Evolutionary conservation across 1,140 invertebrate species (phyloP), one percentile per base, ranked within the genome.

Genomic region (Cherax destructor): DNA sequence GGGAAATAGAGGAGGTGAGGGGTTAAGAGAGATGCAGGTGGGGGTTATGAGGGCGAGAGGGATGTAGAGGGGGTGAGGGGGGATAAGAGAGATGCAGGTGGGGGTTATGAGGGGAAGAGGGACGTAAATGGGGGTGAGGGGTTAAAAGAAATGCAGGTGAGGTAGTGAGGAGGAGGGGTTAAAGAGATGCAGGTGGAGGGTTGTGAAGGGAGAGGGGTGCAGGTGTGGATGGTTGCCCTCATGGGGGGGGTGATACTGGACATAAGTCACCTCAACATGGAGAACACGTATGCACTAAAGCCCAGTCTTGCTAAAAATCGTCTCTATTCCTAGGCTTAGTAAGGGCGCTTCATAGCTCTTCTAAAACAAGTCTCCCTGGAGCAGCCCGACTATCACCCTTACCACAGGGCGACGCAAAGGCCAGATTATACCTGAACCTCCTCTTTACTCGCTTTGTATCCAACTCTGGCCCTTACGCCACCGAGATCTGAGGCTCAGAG

Each of bases 381-480:
- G 65, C 18, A 3, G 7, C 7, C 6, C 69, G 11, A 74, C n/a
- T 74, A 74, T 24, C 69, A 21, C 24, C 69, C n/a, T 74, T 74
- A 74, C 18, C 3, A 30, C 69, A 3, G 2, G 69, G 69, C 7
- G 18, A 74, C 18, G 7, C 24, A 74, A 74, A 30, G 69, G 24
- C 69, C 24, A 10, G 69, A 74, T 74, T 21, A 30, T 74, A 9
- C 69, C n/a, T 4, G 6, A 10, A 10, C 69, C 18, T 6, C 5
- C 69, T n/a, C 24, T 30, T 74, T 30, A 9, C 69, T 9, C 24
- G 24, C 69, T 21, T 74, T 5, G n/a, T 52, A 69, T 52, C 49
- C n/a, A 52, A 83, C 49, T 83, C 74, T 77, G 72, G 65, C 85
- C 74, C 72, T 86, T 77, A 59, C 30, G 50, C 7, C 49, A 13